Evolutionary conservation across 2,888 invertebrate species (phyloP).

Genomic region (Melinaea marsaeus): DNA sequence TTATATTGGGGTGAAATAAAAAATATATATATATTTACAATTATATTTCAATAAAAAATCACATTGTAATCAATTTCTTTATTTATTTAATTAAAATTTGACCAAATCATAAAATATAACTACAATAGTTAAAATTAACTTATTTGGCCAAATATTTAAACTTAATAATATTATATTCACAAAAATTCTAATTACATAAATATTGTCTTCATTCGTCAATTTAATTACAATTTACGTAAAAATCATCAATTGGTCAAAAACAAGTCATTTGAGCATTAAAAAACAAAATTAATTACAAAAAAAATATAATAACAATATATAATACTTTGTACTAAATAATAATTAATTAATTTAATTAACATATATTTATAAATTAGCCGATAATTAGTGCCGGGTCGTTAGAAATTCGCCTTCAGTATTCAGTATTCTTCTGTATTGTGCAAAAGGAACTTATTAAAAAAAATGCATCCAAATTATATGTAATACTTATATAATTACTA

Average conservation of each 20-base stretch:
- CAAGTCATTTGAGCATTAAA: too few relatives aligned
- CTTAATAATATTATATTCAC: too few relatives aligned
- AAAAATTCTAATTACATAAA: neutral
- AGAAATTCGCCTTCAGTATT: constrained; percentile 13
- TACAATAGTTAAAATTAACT: too few relatives aligned
- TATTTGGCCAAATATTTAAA: too few relatives aligned
- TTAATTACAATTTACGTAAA: neutral
- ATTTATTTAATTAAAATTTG: constrained; percentile 8
- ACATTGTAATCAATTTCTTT: constrained; percentile 20
- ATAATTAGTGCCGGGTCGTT: constrained; percentile 20
- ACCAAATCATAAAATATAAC: too few relatives aligned
- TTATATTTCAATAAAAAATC: constrained; percentile 21
- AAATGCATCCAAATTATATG: neutral
- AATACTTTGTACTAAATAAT: neutral
- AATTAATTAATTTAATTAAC: constrained; percentile 11
- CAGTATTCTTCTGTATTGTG: constrained; percentile 13
- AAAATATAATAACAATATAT: neutral
- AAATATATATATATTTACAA: constrained; percentile 11
- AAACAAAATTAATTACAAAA: too few relatives aligned
- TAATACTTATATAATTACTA: neutral
- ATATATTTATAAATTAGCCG: constrained; percentile 12
- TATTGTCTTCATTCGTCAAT: constrained; percentile 10
- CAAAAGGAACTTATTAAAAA: constrained; percentile 12
- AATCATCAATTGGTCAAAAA: neutral
- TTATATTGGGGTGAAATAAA: constrained; percentile 1